Percentiles rank a stretch among this genome's conserved stretches.
phyloP scores from a whole-genome alignment of 1,140 invertebrate genomes.

The Propsilocerus akamusi region DNA sequence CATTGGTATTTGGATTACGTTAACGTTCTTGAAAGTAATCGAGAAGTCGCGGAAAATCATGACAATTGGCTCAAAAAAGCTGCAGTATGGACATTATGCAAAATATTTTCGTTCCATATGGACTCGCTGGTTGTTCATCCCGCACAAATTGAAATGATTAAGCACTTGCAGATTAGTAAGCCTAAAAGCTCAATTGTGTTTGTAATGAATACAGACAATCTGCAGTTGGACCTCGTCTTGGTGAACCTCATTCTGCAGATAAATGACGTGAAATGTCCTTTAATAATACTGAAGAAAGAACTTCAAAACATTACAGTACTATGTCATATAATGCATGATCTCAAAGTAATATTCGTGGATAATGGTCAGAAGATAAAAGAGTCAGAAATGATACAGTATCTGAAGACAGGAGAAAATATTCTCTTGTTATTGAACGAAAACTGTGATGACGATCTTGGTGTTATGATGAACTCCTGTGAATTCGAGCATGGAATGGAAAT shows the following conservation, averaged over 20 bases:
- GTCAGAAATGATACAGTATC: too few species aligned
- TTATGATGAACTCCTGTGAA: not conserved
- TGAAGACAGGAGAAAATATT: too few species aligned
- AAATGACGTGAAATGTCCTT: not conserved
- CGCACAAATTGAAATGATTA: not conserved
- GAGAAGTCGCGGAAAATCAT: not conserved
- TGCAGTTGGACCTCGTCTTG: not conserved
- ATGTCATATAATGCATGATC: too few species aligned
- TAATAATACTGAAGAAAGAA: too few species aligned
- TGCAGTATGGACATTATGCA: too few species aligned
- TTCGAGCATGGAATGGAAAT: not conserved
- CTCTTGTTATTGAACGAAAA: too few species aligned
- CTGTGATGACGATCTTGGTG: too few species aligned
- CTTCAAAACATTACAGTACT: too few species aligned
- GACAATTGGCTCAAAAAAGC: too few species aligned
- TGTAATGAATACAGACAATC: not conserved
- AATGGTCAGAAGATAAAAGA: too few species aligned
- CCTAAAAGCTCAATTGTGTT: not conserved
- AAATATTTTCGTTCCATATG: not conserved
- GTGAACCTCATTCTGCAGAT: not conserved
- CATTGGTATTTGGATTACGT: not conserved
- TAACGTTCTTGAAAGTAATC: not conserved
- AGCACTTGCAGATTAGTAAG: not conserved
- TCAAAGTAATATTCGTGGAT: too few species aligned
- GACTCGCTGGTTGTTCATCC: not conserved